Percentiles rank a stretch among this genome's conserved stretches.
phyloP scores from a whole-genome alignment of 2,113 vertebrate genomes.

The Halcyon malimbica region DNA sequence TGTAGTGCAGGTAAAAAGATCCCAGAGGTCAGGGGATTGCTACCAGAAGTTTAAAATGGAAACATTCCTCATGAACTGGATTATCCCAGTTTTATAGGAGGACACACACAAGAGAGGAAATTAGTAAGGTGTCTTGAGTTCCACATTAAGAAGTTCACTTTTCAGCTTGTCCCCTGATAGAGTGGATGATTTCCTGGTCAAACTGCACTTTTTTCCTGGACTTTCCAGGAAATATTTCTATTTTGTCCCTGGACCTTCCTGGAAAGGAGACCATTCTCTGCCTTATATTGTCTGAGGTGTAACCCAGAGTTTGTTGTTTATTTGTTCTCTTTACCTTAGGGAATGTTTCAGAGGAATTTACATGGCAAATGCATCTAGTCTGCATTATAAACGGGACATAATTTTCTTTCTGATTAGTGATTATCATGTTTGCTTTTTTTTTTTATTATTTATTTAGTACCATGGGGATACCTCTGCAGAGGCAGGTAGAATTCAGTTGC shows the following conservation, averaged over 20 bases:
- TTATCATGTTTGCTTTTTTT: background rate
- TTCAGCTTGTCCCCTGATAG: background rate
- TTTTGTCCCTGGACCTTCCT: background rate
- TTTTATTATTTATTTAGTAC: background rate
- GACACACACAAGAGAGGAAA: background rate
- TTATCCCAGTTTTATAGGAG: background rate
- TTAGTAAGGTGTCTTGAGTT: background rate
- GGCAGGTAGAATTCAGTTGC: background rate
- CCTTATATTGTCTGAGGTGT: background rate
- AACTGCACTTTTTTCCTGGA: background rate
- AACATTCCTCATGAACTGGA: background rate
- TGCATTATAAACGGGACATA: background rate
- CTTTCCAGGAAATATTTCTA: background rate
- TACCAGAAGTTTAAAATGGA: background rate
- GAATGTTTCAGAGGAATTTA: background rate
- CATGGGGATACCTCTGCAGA: background rate
- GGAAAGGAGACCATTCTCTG: background rate
- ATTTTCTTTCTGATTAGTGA: background rate
- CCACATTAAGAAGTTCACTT: background rate
- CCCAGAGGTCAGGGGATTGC: background rate
- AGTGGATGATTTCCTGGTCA: background rate
- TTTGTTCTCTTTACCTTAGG: background rate
- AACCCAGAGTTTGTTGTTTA: background rate
- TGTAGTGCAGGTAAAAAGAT: background rate
- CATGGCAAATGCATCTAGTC: background rate